A percentile compares a stretch with the other conserved stretches of the same genome.
phyloP scores from a whole-genome alignment of 2,888 invertebrate genomes.

The Himalopsyche japonica region DNA sequence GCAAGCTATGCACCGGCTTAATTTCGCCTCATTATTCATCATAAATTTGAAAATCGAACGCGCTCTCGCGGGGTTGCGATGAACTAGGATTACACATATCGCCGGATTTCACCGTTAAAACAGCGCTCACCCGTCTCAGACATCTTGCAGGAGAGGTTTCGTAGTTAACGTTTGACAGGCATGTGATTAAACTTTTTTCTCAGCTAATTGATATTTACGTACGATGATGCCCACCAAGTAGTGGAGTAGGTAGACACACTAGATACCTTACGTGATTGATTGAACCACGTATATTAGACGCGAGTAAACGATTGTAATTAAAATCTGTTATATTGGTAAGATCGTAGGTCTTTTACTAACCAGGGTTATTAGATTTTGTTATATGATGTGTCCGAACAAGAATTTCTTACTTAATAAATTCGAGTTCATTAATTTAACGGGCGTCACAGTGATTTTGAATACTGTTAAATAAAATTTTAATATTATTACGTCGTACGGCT shows the following conservation, averaged over 20 bases:
- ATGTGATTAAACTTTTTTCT: neutral
- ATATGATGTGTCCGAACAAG: neutral
- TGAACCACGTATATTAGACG: constrained; percentile 28
- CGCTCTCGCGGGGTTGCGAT: too few species aligned
- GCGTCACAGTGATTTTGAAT: neutral
- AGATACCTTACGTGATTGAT: constrained; percentile 22
- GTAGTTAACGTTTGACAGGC: neutral
- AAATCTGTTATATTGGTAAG: constrained; percentile 14
- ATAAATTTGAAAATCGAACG: too few species aligned
- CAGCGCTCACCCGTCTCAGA: neutral
- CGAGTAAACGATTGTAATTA: constrained; percentile 27
- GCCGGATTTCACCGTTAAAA: neutral
- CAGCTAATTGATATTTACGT: constrained; percentile 12
- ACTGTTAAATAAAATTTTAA: neutral
- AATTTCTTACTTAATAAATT: neutral
- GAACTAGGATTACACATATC: too few species aligned
- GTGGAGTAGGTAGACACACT: neutral
- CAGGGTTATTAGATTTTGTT: neutral
- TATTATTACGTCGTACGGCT: neutral
- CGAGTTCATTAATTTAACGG: neutral
- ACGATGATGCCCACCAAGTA: neutral
- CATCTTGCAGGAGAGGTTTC: neutral
- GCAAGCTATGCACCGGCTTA: too few species aligned
- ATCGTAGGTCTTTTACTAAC: neutral
- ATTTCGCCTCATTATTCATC: too few species aligned